Base-by-base conservation (phyloP, 2,113 vertebrate species). In the Euleptes europaea region DNA sequence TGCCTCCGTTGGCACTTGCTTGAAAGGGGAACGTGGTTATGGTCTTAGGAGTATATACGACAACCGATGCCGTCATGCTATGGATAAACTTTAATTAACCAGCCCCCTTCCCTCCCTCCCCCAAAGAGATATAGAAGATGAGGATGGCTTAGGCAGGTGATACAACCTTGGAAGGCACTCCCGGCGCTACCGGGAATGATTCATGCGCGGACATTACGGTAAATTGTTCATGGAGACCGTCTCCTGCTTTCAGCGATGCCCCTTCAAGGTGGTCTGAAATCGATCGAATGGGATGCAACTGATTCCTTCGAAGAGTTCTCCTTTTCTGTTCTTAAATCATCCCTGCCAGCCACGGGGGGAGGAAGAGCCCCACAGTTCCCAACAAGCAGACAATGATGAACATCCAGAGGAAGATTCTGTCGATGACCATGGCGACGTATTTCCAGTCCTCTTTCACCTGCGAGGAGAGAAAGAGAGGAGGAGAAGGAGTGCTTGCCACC, bases 401-500 rank as follows among this genome's bases (percentile, higher is more conserved):
- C 97, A 99, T 97, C 99, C 99, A 99, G 86, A 99, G 97, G 94
- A 99, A 99, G 93, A 99, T 98, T 87, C 99, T 96, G 95, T 99
- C 99, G 21, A 99, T 98, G 93, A 99, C 99, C 99, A 99, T 99
- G 1, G 98, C 99, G 33, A 99, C 98, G 0, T 98, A 99, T 87
- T 99, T 99, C 99, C 99, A 99, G 95, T 99, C 99, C 83, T 99
- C 98, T 91, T 98, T 99, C 93, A 99, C 98, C 99, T 99, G 94
- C 0, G 14, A 63, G 9, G 21, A 31, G 44, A 88, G 38, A 86
- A 63, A 94, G 69, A 95, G 42, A 38, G 1, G 31, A 75, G 21
- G 31, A 28, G 38, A 19, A 0, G 0, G 0, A n/a, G 31, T 28
- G 2, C 60, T 38, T 42, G 1, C 5, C 4, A 60, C n/a, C n/a